Conservation (phyloP, 1,140 invertebrate genomes). For the Bacillus rossius region DNA sequence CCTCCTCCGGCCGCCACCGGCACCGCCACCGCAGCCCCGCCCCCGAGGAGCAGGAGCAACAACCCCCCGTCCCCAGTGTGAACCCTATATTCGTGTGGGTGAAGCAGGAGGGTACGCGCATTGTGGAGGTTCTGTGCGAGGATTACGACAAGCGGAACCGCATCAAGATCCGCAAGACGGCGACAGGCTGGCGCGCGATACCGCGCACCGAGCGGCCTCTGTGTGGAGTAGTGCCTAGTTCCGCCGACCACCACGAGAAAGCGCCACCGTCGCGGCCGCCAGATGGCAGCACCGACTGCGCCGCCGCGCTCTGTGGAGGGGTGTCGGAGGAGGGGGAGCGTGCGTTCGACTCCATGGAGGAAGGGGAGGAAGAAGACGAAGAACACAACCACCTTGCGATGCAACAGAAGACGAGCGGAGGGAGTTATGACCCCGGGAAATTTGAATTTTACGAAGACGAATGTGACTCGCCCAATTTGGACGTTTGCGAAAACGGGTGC, state of each 20-base stretch:
- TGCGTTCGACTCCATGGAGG: slow-evolving; percentile 41
- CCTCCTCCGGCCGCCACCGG: slow-evolving; percentile 35
- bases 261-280: slow-evolving; percentile 20
- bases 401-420: background rate
- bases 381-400: slow-evolving; percentile 2
- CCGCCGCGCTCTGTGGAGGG: slow-evolving; percentile 20
- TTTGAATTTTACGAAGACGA: background rate
- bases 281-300: slow-evolving; percentile 15
- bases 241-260: background rate
- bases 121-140: slow-evolving; percentile 75
- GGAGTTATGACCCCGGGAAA: background rate
- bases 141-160: slow-evolving; percentile 79
- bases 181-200: slow-evolving; percentile 73
- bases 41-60: background rate
- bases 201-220: slow-evolving; percentile 63
- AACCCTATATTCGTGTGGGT: slow-evolving; percentile 79
- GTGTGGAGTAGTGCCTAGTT: slow-evolving; percentile 35
- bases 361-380: slow-evolving; percentile 10
- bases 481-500: too few relatives aligned
- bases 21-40: slow-evolving; percentile 33
- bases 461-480: too few relatives aligned
- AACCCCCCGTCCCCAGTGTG: slow-evolving; percentile 47
- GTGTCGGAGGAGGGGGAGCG: slow-evolving; percentile 34
- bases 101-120: slow-evolving; percentile 65
- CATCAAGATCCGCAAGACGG: slow-evolving; percentile 69